These are phyloP conservation scores for Actenoides lindsayi DNA, from an alignment of 2,113 vertebrate species.

Conservation along the genomic window DNA sequence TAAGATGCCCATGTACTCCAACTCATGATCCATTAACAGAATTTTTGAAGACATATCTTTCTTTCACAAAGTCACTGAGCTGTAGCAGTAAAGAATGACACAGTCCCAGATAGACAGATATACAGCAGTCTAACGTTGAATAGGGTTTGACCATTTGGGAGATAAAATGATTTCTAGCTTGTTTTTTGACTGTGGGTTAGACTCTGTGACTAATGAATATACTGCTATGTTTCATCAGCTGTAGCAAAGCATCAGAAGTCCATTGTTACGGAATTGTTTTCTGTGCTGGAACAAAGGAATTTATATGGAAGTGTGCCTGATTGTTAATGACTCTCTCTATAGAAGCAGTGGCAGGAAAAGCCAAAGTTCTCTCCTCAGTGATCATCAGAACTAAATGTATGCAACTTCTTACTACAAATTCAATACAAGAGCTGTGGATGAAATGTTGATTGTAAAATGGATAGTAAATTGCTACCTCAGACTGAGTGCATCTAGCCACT, in stretches of 20 bases:
- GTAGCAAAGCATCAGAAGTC: neutral
- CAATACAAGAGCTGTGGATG: neutral
- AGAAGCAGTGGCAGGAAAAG: neutral
- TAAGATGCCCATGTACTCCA: neutral
- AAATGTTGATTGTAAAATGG: neutral
- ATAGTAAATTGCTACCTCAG: neutral
- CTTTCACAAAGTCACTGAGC: constrained; percentile 10
- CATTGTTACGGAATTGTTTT: neutral
- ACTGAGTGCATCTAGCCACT: neutral
- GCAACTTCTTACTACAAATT: neutral
- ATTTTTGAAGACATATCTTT: constrained; percentile 27
- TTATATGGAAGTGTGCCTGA: neutral
- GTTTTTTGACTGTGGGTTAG: constrained; percentile 1
- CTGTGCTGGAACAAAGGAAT: neutral
- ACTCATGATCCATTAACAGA: neutral
- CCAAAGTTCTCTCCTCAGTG: neutral
- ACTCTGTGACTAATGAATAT: constrained; percentile 4
- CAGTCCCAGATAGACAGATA: neutral
- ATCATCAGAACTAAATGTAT: neutral
- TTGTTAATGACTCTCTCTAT: neutral
- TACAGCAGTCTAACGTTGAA: neutral
- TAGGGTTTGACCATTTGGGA: neutral
- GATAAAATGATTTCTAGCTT: constrained; percentile 39
- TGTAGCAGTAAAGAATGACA: constrained; percentile 20
- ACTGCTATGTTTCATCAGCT: neutral